phyloP scores from a whole-genome alignment of 1,140 invertebrate species.

The Drosophila nebulosa region DNA sequence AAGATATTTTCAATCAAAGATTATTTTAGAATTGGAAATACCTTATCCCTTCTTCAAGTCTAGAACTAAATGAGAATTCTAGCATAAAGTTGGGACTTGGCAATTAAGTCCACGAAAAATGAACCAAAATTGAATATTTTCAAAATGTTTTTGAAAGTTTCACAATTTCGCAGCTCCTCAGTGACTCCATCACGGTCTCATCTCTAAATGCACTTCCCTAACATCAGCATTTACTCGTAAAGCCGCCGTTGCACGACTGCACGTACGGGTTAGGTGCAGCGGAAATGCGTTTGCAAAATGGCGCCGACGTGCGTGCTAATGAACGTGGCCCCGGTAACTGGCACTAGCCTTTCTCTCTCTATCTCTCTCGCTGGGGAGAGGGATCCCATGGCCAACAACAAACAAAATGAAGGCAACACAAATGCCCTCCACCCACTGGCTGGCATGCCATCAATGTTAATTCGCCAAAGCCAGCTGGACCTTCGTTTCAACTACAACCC shows the following conservation, averaged over 20 bases:
- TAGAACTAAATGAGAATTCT: too few relatives aligned
- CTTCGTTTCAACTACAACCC: not conserved
- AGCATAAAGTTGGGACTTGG: too few relatives aligned
- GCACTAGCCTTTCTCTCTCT: not conserved
- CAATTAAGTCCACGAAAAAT: too few relatives aligned
- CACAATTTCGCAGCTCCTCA: not conserved
- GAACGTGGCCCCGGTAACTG: conserved; percentile 37
- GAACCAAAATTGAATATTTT: too few relatives aligned
- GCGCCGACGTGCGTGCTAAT: conserved; percentile 76
- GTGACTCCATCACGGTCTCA: conserved; percentile 1
- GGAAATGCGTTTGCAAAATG: conserved; percentile 77
- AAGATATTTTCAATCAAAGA: too few relatives aligned
- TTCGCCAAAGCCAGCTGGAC: conserved; percentile 65
- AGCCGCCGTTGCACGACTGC: conserved; percentile 31
- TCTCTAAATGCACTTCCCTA: not conserved
- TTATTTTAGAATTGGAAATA: too few relatives aligned
- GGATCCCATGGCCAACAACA: conserved; percentile 34
- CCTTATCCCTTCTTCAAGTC: too few relatives aligned
- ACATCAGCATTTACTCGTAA: not conserved
- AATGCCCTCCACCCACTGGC: conserved; percentile 1
- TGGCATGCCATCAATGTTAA: conserved; percentile 66
- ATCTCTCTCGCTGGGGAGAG: not conserved
- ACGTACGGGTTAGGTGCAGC: conserved; percentile 56
- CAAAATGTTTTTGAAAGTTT: too few relatives aligned
- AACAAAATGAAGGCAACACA: conserved; percentile 41